Conservation (phyloP, 2,113 vertebrate species). For the Isurus oxyrinchus region DNA sequence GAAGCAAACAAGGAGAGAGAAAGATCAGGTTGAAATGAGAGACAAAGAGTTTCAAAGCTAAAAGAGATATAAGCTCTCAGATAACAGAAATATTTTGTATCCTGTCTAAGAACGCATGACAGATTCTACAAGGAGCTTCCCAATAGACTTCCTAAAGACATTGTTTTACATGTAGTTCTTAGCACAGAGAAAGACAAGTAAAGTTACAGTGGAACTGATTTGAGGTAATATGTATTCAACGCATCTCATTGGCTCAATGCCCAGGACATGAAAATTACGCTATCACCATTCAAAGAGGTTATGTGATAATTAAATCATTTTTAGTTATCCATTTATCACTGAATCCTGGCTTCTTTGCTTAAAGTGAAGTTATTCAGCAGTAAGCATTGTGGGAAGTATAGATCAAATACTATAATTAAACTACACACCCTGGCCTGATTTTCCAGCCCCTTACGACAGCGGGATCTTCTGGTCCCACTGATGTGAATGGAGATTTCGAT, state of each 20-base stretch:
- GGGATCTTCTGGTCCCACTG: too few relatives aligned
- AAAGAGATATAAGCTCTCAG: background rate
- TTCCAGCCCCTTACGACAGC: too few relatives aligned
- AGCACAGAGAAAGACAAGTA: background rate
- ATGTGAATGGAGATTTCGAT: too few relatives aligned
- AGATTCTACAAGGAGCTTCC: too few relatives aligned
- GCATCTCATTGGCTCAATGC: background rate
- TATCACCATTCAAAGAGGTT: background rate
- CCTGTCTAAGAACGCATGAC: too few relatives aligned
- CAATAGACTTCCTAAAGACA: background rate
- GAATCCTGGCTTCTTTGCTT: background rate
- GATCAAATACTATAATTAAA: background rate
- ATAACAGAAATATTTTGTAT: background rate
- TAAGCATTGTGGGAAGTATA: background rate
- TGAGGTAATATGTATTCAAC: background rate
- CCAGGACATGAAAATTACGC: background rate
- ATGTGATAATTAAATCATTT: background rate
- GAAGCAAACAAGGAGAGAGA: too few relatives aligned
- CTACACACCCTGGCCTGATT: too few relatives aligned
- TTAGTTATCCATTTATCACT: background rate
- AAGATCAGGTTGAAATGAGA: too few relatives aligned
- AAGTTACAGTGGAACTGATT: background rate
- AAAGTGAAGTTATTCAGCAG: background rate
- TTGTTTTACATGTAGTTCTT: background rate
- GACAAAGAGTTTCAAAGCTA: background rate